These are phyloP conservation scores for Lepidotrigona ventralis DNA, from an alignment of 1,140 invertebrate species.

Conservation along the genomic window DNA sequence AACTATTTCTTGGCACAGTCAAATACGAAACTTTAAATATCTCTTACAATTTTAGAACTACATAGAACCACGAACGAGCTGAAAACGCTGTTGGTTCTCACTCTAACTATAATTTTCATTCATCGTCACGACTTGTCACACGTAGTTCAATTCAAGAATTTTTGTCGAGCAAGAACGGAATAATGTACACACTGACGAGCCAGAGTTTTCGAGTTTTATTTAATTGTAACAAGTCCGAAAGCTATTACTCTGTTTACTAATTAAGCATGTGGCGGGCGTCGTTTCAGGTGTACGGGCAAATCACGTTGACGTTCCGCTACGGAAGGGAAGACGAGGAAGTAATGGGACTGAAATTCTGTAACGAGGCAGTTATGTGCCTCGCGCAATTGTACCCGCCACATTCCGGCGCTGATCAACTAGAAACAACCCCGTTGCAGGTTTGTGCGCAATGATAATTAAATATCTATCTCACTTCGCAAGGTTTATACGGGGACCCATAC, in stretches of 20 bases:
- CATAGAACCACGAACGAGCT: too few species aligned
- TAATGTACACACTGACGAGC: neutral
- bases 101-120: too few species aligned
- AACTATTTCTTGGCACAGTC: too few species aligned
- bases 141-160: too few species aligned
- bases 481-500: too few species aligned
- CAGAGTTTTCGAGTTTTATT: neutral
- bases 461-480: too few species aligned
- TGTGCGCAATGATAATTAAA: slow-evolving; percentile 48
- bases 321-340: slow-evolving; percentile 95
- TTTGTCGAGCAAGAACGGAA: too few species aligned
- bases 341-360: slow-evolving; percentile 95
- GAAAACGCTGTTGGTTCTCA: too few species aligned
- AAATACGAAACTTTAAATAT: too few species aligned
- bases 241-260: neutral
- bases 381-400: slow-evolving; percentile 90
- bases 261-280: neutral
- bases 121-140: too few species aligned
- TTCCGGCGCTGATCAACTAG: slow-evolving; percentile 80
- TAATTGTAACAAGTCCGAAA: too few species aligned
- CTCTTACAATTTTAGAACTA: too few species aligned
- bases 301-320: slow-evolving; percentile 93
- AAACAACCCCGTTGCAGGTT: slow-evolving; percentile 88
- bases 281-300: slow-evolving; percentile 87
- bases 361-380: slow-evolving; percentile 92